Conservation (phyloP, 2,797 vertebrate species). For the Bradypodion pumilum region DNA sequence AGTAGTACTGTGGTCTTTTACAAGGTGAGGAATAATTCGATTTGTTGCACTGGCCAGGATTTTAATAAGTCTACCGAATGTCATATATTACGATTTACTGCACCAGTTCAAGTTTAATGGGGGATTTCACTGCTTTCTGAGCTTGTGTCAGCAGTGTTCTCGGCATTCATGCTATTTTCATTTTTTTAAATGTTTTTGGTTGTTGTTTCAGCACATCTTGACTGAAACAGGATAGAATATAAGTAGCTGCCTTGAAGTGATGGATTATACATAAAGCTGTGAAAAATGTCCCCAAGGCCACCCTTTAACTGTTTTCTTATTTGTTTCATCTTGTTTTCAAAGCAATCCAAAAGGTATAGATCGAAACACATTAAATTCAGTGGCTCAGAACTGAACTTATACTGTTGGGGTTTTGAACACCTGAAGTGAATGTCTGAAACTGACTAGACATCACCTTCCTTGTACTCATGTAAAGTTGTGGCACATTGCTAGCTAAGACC, state of each 20-base stretch:
- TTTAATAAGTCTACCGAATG: constrained; percentile 11
- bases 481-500: not conserved
- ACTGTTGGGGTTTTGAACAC: not conserved
- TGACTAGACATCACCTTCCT: not conserved
- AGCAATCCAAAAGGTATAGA: not conserved
- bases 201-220: not conserved
- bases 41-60: constrained; percentile 12
- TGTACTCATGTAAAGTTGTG: not conserved
- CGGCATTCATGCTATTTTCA: fast-evolving
- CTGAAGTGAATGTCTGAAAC: not conserved
- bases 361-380: not conserved
- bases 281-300: not conserved
- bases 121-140: not conserved
- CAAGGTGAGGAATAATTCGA: constrained; percentile 22
- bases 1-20: constrained; percentile 1
- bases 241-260: not conserved
- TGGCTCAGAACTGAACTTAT: not conserved
- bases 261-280: not conserved
- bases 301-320: too few species aligned
- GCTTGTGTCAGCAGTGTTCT: constrained; percentile 25
- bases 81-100: not conserved
- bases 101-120: constrained; percentile 14
- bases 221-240: not conserved
- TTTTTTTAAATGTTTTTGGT: not conserved
- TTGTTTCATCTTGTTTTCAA: not conserved